Evolutionary conservation across 2,113 vertebrate species (phyloP), one percentile per base, ranked within the genome.

Genomic region (Dipodomys spectabilis): DNA sequence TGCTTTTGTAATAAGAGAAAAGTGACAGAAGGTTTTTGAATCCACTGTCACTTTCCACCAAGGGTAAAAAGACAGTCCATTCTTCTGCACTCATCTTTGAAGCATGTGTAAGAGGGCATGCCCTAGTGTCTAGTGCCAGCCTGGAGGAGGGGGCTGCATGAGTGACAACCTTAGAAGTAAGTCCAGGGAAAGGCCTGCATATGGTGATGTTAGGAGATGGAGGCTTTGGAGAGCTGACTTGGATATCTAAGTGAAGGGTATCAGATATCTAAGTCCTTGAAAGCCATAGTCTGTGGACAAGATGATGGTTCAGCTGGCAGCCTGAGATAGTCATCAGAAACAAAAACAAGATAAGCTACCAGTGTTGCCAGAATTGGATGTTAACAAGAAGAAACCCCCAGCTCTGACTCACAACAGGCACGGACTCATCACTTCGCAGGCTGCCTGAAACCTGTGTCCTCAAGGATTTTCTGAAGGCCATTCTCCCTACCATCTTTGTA

Each of bases 11-110:
- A 45, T 35, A 89, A 85, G 39, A 94, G 44, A 28, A 86, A 4
- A 88, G 11, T 64, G 22, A 49, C 1, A 69, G 44, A 80, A 88
- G 27, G 23, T 79, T 74, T 86, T 53, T 39, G 53, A 74, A 53
- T 80, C 16, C 32, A 95, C 22, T 87, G 68, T 91, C 62, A 83
- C 25, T 90, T 85, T 72, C 39, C 28, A 65, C 27, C 75, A 65
- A 75, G 15, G 28, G 6, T 71, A 81, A 71, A 86, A 91, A 35
- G 69, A 77, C 18, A n/a, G 53, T 53, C 32, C 18, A 45, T 74
- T 49, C 77, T 80, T 75, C 60, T 60, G 20, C n/a, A 57, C 35
- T 72, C 69, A n/a, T 84, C 69, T 25, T 10, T 7, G 27, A 65
- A 18, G 35, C 45, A 8, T 67, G 35, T 23, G 72, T n/a, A 82